Percentiles rank a stretch among this genome's conserved stretches.
Conservation (phyloP, 2,888 invertebrate species). For the Gordius sp. region DNA sequence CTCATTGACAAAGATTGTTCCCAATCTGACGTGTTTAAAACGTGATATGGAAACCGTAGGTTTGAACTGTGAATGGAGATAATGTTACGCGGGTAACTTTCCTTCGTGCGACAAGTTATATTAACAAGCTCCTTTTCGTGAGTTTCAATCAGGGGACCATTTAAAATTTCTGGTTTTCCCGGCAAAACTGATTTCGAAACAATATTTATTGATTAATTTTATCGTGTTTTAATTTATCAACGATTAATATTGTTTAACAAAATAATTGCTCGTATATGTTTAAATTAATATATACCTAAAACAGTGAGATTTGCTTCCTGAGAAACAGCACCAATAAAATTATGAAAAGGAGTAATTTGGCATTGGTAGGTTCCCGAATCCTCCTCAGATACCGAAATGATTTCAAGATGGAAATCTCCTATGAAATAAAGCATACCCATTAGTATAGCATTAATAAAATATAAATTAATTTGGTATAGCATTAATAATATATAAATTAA, state of each 20-base stretch:
- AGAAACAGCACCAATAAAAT: not conserved
- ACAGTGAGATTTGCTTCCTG: not conserved
- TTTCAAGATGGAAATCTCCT: conserved; percentile 3
- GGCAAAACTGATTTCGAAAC: not conserved
- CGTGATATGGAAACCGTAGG: no score
- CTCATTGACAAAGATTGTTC: no score
- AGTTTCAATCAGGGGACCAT: not conserved
- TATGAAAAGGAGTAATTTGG: not conserved
- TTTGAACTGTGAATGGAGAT: no score
- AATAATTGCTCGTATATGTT: not conserved
- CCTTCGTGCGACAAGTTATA: not conserved
- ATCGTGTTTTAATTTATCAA: not conserved
- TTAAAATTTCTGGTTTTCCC: not conserved
- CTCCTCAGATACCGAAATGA: conserved; percentile 9
- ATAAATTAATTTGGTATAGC: not conserved
- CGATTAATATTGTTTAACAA: not conserved
- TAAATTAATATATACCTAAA: conserved; percentile 1
- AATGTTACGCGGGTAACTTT: not conserved
- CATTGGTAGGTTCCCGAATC: conserved; percentile 15
- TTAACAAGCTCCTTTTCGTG: not conserved
- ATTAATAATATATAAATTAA: not conserved
- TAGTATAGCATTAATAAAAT: not conserved
- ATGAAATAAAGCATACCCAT: not conserved
- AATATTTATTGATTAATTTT: conserved; percentile 4
- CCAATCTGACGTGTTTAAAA: no score